phyloP scores from a whole-genome alignment of 64 coral and sea anemone genomes.

The Stylophora pistillata region DNA sequence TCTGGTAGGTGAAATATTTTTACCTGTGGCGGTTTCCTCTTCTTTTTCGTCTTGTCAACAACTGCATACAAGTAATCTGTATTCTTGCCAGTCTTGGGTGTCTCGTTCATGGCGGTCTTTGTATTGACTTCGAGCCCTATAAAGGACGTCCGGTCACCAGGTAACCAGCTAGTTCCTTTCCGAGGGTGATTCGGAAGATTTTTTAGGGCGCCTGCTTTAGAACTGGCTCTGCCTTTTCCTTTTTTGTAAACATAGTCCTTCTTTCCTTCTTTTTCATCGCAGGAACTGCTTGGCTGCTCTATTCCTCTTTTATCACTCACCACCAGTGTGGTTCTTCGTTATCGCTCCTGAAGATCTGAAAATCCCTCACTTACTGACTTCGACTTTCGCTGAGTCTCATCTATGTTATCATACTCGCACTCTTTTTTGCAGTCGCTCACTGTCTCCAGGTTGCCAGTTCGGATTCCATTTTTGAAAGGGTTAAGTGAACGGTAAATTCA shows the following conservation, averaged over 20 bases:
- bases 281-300: too few relatives aligned
- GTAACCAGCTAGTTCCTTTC: too few relatives aligned
- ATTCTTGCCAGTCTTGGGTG: neutral
- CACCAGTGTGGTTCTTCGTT: too few relatives aligned
- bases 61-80: neutral
- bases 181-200: too few relatives aligned
- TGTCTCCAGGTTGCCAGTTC: neutral
- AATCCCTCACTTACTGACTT: neutral
- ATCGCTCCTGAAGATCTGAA: neutral
- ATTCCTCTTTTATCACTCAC: neutral
- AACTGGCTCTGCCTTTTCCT: neutral
- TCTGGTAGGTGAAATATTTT: neutral
- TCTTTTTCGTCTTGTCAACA: slow-evolving; percentile 23
- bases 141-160: too few relatives aligned
- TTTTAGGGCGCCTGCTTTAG: neutral
- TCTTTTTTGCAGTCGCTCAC: neutral
- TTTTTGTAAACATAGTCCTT: slow-evolving; percentile 11
- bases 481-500: too few relatives aligned
- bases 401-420: neutral
- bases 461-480: too few relatives aligned
- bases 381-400: neutral
- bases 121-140: too few relatives aligned
- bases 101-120: neutral
- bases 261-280: neutral
- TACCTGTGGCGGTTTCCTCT: neutral